Conservation (phyloP, 2,113 vertebrate species). For the Gymnogyps californianus region DNA sequence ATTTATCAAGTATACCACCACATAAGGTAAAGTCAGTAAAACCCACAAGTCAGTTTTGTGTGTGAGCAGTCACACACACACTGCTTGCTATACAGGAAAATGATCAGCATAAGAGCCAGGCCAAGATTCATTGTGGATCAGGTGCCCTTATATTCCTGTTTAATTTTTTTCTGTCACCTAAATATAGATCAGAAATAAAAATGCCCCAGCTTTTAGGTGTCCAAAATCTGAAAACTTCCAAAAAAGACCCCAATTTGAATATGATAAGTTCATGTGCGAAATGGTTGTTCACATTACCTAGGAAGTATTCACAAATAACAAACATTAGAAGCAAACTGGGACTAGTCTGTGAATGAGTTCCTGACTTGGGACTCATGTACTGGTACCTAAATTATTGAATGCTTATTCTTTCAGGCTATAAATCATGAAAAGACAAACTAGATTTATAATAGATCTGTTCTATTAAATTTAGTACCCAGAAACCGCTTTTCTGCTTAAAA, state of each 20-base stretch:
- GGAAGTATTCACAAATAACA: background rate
- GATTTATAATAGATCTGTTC: background rate
- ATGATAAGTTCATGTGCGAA: background rate
- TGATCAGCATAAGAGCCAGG: background rate
- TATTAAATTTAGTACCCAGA: background rate
- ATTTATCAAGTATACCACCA: background rate
- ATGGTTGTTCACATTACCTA: background rate
- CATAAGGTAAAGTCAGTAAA: background rate
- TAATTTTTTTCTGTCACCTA: background rate
- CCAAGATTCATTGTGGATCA: background rate
- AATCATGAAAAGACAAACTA: background rate
- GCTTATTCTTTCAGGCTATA: background rate
- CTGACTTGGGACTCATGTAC: background rate
- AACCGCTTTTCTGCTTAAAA: background rate
- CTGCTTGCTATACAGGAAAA: background rate
- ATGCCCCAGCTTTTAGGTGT: background rate
- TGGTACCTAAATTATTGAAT: background rate
- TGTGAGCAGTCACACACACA: background rate
- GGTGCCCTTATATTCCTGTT: background rate
- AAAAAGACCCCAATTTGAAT: background rate
- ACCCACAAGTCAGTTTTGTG: background rate
- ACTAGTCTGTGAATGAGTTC: background rate
- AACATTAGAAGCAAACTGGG: background rate
- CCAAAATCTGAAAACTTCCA: background rate
- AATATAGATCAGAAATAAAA: background rate